Evolutionary conservation across 2,797 vertebrate genomes (phyloP).

Genomic region (Chaenodraco wilsoni): DNA sequence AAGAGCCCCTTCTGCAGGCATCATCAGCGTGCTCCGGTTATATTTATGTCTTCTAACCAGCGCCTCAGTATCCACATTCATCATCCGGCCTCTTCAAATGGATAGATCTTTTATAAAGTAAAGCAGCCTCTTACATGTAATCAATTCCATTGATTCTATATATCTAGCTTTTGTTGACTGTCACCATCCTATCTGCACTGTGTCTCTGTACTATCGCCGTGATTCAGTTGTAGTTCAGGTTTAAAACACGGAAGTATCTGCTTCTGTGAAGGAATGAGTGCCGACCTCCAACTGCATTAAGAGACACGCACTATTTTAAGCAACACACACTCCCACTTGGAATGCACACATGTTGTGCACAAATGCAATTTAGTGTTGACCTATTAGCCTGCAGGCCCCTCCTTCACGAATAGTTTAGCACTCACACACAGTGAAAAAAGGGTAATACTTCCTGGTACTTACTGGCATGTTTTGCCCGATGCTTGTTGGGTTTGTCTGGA

Average conservation of each 20-base stretch:
- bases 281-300: slow-evolving; percentile 40
- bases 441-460: slow-evolving; percentile 77
- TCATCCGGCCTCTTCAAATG: slow-evolving; percentile 35
- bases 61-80: slow-evolving; percentile 58
- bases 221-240: slow-evolving; percentile 39
- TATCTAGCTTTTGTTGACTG: slow-evolving; percentile 1
- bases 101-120: slow-evolving; percentile 12
- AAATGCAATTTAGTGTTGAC: slow-evolving; percentile 46
- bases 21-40: slow-evolving; percentile 85
- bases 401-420: slow-evolving; percentile 15
- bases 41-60: slow-evolving; percentile 82
- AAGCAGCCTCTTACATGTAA: not conserved
- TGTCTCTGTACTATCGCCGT: not conserved
- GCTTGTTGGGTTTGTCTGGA: slow-evolving; percentile 91
- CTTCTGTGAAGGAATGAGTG: slow-evolving; percentile 57
- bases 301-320: slow-evolving; percentile 71
- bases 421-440: not conserved
- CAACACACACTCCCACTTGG: slow-evolving; percentile 47
- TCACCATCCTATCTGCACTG: not conserved
- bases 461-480: slow-evolving; percentile 94
- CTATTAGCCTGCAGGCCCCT: slow-evolving; percentile 27
- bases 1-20: slow-evolving; percentile 88
- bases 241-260: slow-evolving; percentile 43
- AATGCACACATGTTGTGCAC: slow-evolving; percentile 63
- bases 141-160: not conserved